These are phyloP conservation scores for Ephydatia muelleri DNA, from an alignment of 37 sponge, comb jelly and placozoan genomes.

Conservation along the genomic window DNA sequence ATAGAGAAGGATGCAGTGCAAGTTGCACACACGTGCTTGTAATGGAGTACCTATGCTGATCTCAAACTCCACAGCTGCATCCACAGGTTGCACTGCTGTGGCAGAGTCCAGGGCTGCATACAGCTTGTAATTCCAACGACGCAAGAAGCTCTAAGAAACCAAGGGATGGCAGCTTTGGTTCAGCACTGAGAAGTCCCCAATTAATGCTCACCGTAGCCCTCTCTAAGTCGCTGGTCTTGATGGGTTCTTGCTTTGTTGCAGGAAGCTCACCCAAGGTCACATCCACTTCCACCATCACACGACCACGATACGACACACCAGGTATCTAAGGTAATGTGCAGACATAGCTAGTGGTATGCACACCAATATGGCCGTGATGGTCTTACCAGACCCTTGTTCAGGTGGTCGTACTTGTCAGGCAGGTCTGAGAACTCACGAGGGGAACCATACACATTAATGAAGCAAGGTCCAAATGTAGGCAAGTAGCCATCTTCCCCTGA, in stretches of 20 bases:
- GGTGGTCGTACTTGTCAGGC: constrained; percentile 80
- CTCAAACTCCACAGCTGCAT: constrained; percentile 87
- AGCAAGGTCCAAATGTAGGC: constrained; percentile 95
- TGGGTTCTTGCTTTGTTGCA: constrained; percentile 34
- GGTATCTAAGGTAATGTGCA: constrained; percentile 50
- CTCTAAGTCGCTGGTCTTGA: constrained; percentile 55
- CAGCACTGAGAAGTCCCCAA: neutral
- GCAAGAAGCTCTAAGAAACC: constrained; percentile 59
- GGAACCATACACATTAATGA: constrained; percentile 94
- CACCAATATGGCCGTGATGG: too few relatives aligned
- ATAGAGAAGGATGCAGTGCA: too few relatives aligned
- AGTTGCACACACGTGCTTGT: too few relatives aligned
- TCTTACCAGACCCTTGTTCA: constrained; percentile 91
- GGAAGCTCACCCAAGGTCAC: constrained; percentile 74
- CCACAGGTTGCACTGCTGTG: constrained; percentile 80
- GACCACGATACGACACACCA: constrained; percentile 94
- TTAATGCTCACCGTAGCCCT: constrained; percentile 23
- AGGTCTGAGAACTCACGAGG: constrained; percentile 89
- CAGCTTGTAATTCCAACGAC: constrained; percentile 81
- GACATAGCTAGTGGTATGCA: too few relatives aligned
- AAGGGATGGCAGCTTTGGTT: neutral
- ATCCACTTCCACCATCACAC: constrained; percentile 86
- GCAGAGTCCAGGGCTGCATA: constrained; percentile 89
- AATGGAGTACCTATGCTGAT: constrained; percentile 93
- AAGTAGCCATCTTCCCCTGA: constrained; percentile 88